Evolutionary conservation across 2,797 vertebrate genomes (phyloP), one percentile per base, ranked within the genome.

Genomic region (Scyliorhinus canicula): DNA sequence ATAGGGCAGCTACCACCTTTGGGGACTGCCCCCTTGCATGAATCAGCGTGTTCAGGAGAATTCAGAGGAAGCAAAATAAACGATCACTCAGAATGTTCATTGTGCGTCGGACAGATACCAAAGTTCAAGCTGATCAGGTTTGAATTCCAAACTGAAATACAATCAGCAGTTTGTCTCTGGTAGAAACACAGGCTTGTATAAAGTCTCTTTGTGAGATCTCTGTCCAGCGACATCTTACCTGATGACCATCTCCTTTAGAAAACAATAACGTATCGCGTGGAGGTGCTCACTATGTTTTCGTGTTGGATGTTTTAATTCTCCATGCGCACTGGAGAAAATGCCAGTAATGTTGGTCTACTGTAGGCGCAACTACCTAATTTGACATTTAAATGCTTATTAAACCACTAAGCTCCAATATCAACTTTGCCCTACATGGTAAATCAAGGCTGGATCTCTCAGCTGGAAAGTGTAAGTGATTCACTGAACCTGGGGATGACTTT

Each of bases 371-470:
- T 50, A 94, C 93, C 67, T 94, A 94, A 94, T 94, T 71, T 94
- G 93, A 94, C 93, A 94, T 94, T 94, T 94, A 94, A 94, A 74
- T 94, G 67, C 93, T 94, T 94, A 94, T 94, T 94, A 94, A 94
- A 94, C 47, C 50, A 74, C 93, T 94, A 94, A 94, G 93, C 93
- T 94, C 44, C 67, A 52, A 74, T 94, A 74, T 94, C 93, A 94
- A 94, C 65, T 94, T 94, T 94, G 67, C 47, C 67, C 93, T 71
- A 94, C 67, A 74, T 74, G 93, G 93, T 94, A 94, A 94, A 74
- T 94, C 93, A 55, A 74, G 50, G 55, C 93, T 74, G 93, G 47
- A 50, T 93, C n/a, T 93, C 91, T 93, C 63, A 93, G 91, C 91
- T 93, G 67, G 93, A 71, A 74, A 94, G 86, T 90, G 79, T 82